phyloP scores from a whole-genome alignment of 2,797 vertebrate genomes.

The Syndactyla subalaris region DNA sequence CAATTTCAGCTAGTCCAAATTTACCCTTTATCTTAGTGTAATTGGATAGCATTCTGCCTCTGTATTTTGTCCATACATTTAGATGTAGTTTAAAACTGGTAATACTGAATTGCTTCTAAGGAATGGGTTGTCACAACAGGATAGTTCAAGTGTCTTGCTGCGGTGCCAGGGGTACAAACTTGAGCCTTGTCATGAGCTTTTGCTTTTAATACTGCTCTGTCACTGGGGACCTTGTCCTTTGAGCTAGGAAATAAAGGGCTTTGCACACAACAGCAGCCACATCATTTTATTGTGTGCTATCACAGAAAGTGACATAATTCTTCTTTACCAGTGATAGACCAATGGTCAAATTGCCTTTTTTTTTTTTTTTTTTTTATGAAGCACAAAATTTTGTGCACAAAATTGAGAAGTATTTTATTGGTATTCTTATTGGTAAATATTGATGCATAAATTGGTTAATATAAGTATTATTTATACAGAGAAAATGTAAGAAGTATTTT shows the following conservation, averaged over 20 bases:
- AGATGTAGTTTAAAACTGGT: not conserved
- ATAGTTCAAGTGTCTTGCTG: not conserved
- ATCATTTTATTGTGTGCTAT: not conserved
- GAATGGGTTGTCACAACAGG: not conserved
- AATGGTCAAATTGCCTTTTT: not conserved
- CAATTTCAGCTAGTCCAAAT: not conserved
- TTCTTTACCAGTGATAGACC: not conserved
- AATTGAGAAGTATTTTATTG: not conserved
- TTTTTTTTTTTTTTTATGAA: not conserved
- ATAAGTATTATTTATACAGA: not conserved
- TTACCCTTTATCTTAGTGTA: not conserved
- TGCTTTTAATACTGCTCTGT: not conserved
- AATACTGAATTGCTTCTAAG: not conserved
- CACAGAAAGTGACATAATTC: not conserved
- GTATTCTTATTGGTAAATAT: not conserved
- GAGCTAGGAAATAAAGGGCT: not conserved
- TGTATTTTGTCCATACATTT: not conserved
- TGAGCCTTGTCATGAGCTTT: not conserved
- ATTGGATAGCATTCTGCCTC: not conserved
- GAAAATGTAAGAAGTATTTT: not conserved
- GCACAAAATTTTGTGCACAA: not conserved
- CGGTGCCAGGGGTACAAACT: rapidly evolving
- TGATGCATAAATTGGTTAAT: not conserved
- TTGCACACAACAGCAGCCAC: not conserved
- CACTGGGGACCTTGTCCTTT: not conserved